phyloP scores from a whole-genome alignment of 2,797 vertebrate genomes.

The Distichodus sexfasciatus region DNA sequence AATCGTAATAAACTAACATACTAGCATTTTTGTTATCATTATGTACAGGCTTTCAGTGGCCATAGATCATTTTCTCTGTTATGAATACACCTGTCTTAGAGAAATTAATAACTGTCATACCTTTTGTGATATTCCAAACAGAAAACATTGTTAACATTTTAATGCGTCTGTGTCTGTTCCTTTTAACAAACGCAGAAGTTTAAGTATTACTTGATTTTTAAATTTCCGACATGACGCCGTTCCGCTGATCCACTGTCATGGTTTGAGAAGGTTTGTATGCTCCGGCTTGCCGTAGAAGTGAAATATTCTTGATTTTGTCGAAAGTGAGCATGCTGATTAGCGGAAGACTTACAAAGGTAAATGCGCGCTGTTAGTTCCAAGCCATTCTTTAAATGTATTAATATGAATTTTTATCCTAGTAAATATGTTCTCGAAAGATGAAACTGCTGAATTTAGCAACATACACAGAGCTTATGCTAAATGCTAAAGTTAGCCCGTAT shows the following conservation, averaged over 20 bases:
- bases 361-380: background rate
- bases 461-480: background rate
- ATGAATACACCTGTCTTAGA: too few relatives aligned
- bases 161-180: too few relatives aligned
- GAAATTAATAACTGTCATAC: too few relatives aligned
- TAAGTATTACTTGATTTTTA: too few relatives aligned
- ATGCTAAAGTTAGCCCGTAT: too few relatives aligned
- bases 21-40: too few relatives aligned
- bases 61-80: too few relatives aligned
- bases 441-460: background rate
- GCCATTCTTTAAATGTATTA: background rate
- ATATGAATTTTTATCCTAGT: background rate
- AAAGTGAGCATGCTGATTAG: constrained; percentile 54
- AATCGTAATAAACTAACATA: too few relatives aligned
- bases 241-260: background rate
- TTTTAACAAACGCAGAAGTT: too few relatives aligned
- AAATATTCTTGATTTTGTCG: constrained; percentile 29
- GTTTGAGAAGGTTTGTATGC: background rate
- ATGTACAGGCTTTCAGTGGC: too few relatives aligned
- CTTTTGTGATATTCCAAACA: too few relatives aligned
- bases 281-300: constrained; percentile 55
- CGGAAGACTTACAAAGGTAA: constrained; percentile 55
- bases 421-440: background rate
- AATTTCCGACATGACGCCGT: background rate
- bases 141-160: too few relatives aligned